Conservation (phyloP, 2,888 invertebrate genomes). For the Chrysotoxum bicinctum region DNA sequence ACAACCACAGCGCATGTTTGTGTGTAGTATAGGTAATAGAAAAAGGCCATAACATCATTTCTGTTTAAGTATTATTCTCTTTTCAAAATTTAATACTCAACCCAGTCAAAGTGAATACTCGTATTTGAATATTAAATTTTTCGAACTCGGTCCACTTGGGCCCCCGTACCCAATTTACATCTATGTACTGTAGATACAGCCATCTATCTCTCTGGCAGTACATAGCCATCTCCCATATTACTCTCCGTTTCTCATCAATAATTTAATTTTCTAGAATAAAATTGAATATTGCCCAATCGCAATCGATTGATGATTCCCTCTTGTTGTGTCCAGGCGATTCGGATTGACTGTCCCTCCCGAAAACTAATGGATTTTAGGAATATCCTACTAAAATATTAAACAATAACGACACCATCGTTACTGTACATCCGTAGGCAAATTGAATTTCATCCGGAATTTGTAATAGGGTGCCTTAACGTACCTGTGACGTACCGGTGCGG, state of each 20-base stretch:
- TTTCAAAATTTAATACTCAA: constrained; percentile 27
- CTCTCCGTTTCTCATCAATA: constrained; percentile 36
- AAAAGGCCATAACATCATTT: constrained; percentile 35
- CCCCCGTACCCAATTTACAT: not conserved
- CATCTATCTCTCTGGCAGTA: constrained; percentile 1
- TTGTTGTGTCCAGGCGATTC: too few relatives aligned
- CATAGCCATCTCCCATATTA: not conserved
- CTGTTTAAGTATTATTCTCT: constrained; percentile 34
- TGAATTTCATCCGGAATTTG: constrained; percentile 60
- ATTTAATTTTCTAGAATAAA: constrained; percentile 49
- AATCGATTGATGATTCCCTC: constrained; percentile 65
- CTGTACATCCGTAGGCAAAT: constrained; percentile 62
- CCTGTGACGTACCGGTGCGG: too few relatives aligned
- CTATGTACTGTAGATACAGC: not conserved
- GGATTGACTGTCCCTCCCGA: constrained; percentile 9
- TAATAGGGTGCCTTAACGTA: constrained; percentile 48
- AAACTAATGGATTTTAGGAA: constrained; percentile 70
- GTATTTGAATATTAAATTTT: constrained; percentile 47
- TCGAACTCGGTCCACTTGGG: constrained; percentile 33
- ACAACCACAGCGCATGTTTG: not conserved
- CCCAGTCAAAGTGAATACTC: constrained; percentile 32
- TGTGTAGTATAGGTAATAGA: constrained; percentile 4
- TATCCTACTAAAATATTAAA: constrained; percentile 67
- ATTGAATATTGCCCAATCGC: constrained; percentile 45
- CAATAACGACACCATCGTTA: constrained; percentile 54